Evolutionary conservation across 2,113 vertebrate species (phyloP), one percentile per base, ranked within the genome.

Genomic region (Gallinago media): DNA sequence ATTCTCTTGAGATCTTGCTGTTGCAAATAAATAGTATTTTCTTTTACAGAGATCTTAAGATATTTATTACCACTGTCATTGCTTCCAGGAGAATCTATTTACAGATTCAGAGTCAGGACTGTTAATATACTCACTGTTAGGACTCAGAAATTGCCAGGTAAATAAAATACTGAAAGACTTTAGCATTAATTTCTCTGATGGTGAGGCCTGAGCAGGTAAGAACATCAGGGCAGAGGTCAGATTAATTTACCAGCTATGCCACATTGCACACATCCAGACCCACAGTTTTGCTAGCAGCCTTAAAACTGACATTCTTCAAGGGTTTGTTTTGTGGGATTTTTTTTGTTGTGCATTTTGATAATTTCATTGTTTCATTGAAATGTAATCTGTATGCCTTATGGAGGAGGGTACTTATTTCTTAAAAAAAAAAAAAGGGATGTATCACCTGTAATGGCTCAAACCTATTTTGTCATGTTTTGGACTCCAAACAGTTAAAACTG

Each of bases 241-340:
- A 82, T 47, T 42, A 68, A 32, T 82, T 85, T 83, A 22, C 8
- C 9, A 50, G 1, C 25, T 46, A 3, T 54, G 44, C 4, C 46
- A 40, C 2, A 3, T 6, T 36, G 11, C 1, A 3, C 12, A 31
- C 3, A 19, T 31, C 29, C 27, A 67, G 50, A 59, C 8, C 11
- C 10, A 59, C 56, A 58, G 6, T 40, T 76, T 89, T 84, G 6
- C 16, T 42, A 76, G 3, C 27, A 77, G 2, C 9, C 32, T 66
- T 50, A 50, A 67, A 91, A 55, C 4, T 61, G 20, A 38, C 18
- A 22, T 59, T 77, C 34, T 81, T 34, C 11, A 87, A 72, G 52
- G 7, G 36, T 82, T 46, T 67, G 2, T 31, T 73, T 14, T 59
- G 9, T 31, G 47, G 3, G 8, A 13, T 38, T 42, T 22, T 47